Conservation (phyloP, 1,140 invertebrate genomes). For the Drosophila tristis region DNA sequence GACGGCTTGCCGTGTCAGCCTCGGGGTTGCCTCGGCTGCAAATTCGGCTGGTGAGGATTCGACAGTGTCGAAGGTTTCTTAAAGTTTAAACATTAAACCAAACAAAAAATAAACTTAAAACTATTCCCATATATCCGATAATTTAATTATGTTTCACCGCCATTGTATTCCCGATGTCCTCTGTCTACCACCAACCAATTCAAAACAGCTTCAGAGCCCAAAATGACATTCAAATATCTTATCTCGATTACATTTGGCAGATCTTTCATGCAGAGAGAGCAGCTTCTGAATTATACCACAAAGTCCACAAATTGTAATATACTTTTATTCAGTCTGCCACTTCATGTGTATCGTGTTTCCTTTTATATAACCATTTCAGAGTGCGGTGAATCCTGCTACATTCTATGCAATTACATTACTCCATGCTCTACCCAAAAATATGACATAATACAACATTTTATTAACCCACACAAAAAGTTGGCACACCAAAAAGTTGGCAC, state of each 20-base stretch:
- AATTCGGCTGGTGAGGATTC: no score
- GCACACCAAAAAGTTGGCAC: slow-evolving; percentile 35
- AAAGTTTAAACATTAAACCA: no score
- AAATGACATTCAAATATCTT: slow-evolving; percentile 5
- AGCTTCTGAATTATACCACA: slow-evolving; percentile 13
- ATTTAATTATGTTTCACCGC: not conserved
- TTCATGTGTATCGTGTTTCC: slow-evolving; percentile 13
- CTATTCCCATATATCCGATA: no score
- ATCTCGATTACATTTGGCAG: slow-evolving; percentile 1
- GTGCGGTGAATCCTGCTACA: slow-evolving; percentile 39
- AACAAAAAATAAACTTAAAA: no score
- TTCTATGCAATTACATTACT: slow-evolving; percentile 58
- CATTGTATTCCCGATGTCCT: not conserved
- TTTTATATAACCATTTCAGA: slow-evolving; percentile 35
- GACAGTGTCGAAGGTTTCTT: no score
- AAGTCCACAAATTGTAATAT: slow-evolving; percentile 36
- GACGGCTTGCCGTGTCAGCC: no score
- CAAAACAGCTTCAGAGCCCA: not conserved
- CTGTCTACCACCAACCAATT: not conserved
- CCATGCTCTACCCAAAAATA: slow-evolving; percentile 52
- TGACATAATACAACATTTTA: slow-evolving; percentile 82
- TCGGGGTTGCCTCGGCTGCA: no score
- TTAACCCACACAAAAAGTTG: slow-evolving; percentile 72
- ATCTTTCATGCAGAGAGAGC: no score
- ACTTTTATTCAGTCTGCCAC: slow-evolving; percentile 13